phyloP scores from a whole-genome alignment of 2,113 vertebrate genomes.

The Leptobrachium ailaonicum region DNA sequence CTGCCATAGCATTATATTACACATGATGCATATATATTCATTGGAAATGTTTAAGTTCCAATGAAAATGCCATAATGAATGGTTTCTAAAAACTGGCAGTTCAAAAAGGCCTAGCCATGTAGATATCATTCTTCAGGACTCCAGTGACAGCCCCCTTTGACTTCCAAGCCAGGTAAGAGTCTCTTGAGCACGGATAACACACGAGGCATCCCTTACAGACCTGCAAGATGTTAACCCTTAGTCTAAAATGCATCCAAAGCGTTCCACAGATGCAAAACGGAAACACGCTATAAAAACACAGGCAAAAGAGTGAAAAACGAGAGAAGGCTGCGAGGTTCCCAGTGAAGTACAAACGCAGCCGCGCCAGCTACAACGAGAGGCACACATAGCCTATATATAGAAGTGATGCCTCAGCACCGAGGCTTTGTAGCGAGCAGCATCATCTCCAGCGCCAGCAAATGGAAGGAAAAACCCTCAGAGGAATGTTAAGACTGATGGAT shows the following conservation, averaged over 20 bases:
- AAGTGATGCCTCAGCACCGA: slow-evolving; percentile 26
- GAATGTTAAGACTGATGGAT: slow-evolving; percentile 18
- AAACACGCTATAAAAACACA: not conserved
- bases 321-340: not conserved
- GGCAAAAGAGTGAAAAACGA: not conserved
- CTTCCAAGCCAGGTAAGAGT: no score
- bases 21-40: no score
- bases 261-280: not conserved
- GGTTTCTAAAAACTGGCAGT: no score
- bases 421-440: slow-evolving; percentile 25
- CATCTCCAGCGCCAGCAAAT: slow-evolving; percentile 29
- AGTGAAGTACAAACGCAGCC: not conserved
- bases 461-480: slow-evolving; percentile 31
- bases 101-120: no score
- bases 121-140: no score
- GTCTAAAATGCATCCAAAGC: not conserved
- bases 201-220: no score
- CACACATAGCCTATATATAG: slow-evolving; percentile 17
- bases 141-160: no score
- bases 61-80: no score
- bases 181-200: no score
- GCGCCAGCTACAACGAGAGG: slow-evolving; percentile 28
- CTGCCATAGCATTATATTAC: no score
- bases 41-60: no score
- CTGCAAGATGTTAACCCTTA: no score